These are phyloP conservation scores for Chaetorhynchus papuensis DNA, from an alignment of 2,113 vertebrate species.

Conservation along the genomic window DNA sequence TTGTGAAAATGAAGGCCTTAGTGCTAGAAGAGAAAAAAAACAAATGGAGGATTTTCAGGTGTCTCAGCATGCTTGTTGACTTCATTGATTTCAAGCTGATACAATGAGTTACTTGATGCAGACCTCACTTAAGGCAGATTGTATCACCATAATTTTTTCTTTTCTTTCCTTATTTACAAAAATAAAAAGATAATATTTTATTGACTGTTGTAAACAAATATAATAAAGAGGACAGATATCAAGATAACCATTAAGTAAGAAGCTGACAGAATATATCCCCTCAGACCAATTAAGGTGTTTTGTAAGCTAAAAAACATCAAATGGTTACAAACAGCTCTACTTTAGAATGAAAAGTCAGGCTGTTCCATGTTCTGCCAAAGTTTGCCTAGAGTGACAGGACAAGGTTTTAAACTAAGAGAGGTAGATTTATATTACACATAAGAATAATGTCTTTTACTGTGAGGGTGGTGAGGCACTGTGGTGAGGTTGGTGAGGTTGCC, in stretches of 20 bases:
- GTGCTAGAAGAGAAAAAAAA: background rate
- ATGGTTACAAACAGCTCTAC: background rate
- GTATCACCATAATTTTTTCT: background rate
- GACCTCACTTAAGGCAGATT: background rate
- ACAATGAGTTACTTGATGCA: background rate
- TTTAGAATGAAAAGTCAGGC: background rate
- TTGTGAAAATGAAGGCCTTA: background rate
- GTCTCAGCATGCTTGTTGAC: background rate
- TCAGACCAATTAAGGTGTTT: background rate
- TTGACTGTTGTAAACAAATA: background rate
- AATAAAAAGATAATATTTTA: background rate
- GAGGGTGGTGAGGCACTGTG: background rate
- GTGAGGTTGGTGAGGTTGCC: background rate
- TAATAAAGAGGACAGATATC: background rate
- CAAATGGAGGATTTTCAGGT: background rate
- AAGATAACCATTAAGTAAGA: background rate
- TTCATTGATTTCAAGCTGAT: background rate
- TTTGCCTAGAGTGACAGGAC: background rate
- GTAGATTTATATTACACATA: background rate
- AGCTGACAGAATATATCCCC: background rate
- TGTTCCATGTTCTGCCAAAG: background rate
- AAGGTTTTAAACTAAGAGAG: background rate
- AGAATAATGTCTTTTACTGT: background rate
- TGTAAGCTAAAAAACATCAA: fast-evolving
- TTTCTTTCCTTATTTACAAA: background rate